Conservation (phyloP, 2,888 invertebrate species). For the Zele albiditarsus region DNA sequence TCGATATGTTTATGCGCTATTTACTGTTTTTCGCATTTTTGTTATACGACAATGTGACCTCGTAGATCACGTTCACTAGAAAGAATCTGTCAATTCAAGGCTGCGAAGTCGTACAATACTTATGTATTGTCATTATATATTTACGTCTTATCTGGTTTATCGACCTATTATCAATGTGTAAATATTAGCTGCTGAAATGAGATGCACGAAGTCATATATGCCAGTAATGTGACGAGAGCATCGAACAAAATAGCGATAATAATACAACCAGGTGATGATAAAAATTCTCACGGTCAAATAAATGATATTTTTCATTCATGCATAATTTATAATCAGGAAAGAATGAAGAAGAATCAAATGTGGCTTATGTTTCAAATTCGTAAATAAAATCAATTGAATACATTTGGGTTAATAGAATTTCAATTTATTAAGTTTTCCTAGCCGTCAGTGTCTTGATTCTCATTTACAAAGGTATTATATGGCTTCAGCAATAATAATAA, state of each 20-base stretch:
- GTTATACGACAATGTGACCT: neutral
- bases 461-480: slow-evolving; percentile 70
- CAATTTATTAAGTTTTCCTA: slow-evolving; percentile 70
- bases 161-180: neutral
- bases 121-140: neutral
- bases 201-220: neutral
- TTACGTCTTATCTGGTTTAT: neutral
- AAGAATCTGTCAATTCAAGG: neutral
- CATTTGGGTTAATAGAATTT: slow-evolving; percentile 69
- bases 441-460: slow-evolving; percentile 69
- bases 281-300: no score
- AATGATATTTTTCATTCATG: neutral
- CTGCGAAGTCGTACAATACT: neutral
- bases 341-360: neutral
- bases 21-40: neutral
- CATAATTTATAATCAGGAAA: neutral
- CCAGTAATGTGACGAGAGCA: no score
- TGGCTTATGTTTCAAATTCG: neutral
- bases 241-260: no score
- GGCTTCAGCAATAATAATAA: slow-evolving; percentile 59
- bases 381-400: slow-evolving; percentile 41
- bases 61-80: neutral
- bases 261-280: no score
- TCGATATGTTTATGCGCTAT: neutral
- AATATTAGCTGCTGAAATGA: neutral